A percentile compares a stretch with the other conserved stretches of the same genome.
These are phyloP conservation scores for Thomomys bottae DNA, from an alignment of 2,113 vertebrate genomes.

Conservation along the genomic window DNA sequence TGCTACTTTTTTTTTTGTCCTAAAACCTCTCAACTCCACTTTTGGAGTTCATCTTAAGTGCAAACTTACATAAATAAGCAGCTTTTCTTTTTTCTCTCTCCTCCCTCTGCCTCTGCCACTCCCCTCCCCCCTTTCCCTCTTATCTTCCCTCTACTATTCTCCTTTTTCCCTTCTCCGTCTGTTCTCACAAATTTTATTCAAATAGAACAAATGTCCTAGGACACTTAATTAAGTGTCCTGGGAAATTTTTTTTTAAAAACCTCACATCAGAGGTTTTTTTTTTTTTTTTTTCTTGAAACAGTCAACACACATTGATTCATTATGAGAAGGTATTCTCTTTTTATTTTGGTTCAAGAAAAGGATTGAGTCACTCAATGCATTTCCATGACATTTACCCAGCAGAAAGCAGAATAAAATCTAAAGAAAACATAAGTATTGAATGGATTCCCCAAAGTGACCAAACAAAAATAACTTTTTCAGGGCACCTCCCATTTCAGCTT, in stretches of 20 bases:
- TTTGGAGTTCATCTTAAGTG: not conserved
- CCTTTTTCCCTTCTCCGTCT: too few relatives aligned
- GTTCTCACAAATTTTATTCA: not conserved
- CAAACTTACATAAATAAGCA: not conserved
- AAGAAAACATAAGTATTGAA: slow-evolving; percentile 85
- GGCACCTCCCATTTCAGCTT: slow-evolving; percentile 75
- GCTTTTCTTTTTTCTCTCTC: too few relatives aligned
- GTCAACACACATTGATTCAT: slow-evolving; percentile 76
- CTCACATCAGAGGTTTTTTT: slow-evolving; percentile 11
- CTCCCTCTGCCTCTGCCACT: too few relatives aligned
- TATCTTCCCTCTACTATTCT: too few relatives aligned
- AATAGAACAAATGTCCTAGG: slow-evolving; percentile 18
- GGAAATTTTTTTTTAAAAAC: slow-evolving; percentile 63
- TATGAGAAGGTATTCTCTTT: slow-evolving; percentile 71
- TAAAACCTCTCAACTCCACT: not conserved
- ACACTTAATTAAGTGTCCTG: slow-evolving; percentile 45
- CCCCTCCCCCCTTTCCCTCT: too few relatives aligned
- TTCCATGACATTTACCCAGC: slow-evolving; percentile 79
- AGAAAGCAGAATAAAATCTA: slow-evolving; percentile 80
- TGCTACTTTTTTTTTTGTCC: not conserved
- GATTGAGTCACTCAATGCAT: slow-evolving; percentile 79
- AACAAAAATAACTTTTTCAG: slow-evolving; percentile 83
- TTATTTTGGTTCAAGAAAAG: slow-evolving; percentile 79
- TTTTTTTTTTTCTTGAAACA: slow-evolving; percentile 60
- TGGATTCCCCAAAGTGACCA: slow-evolving; percentile 76